Conservation (phyloP, 2,888 invertebrate genomes). For the Tetragonula carbonaria region DNA sequence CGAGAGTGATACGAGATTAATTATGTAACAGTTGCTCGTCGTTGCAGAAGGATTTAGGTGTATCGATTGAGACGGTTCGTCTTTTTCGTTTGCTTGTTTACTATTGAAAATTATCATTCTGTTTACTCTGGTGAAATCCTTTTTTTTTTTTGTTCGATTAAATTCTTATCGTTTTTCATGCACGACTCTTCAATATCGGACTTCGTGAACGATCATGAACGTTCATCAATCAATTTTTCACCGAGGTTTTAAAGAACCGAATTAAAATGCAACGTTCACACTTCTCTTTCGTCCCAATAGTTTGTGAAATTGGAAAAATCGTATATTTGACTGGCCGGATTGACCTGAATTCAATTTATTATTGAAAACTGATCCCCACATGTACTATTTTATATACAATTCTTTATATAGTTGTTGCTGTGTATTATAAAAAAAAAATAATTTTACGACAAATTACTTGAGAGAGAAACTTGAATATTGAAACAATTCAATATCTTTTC, state of each 20-base stretch:
- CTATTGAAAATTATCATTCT: slow-evolving; percentile 7
- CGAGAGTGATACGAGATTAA: background rate
- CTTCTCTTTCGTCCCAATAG: background rate
- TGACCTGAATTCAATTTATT: background rate
- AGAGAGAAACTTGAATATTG: too few species aligned
- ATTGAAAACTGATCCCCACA: background rate
- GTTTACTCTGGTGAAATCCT: background rate
- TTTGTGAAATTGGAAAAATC: background rate
- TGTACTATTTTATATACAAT: background rate
- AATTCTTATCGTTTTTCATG: background rate
- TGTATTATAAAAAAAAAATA: too few species aligned
- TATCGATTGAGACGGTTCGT: background rate
- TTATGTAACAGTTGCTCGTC: background rate
- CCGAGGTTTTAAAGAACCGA: slow-evolving; percentile 16
- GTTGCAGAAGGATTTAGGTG: background rate
- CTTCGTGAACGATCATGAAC: background rate
- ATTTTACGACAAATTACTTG: too few species aligned
- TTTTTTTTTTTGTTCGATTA: background rate
- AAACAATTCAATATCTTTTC: too few species aligned
- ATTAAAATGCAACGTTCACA: slow-evolving; percentile 22
- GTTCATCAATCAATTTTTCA: slow-evolving; percentile 36
- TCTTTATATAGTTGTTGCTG: background rate
- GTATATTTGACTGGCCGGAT: background rate
- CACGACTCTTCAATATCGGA: background rate
- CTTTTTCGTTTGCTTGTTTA: background rate